Base-by-base conservation (phyloP, 2,888 invertebrate species). In the Cephus spinipes region DNA sequence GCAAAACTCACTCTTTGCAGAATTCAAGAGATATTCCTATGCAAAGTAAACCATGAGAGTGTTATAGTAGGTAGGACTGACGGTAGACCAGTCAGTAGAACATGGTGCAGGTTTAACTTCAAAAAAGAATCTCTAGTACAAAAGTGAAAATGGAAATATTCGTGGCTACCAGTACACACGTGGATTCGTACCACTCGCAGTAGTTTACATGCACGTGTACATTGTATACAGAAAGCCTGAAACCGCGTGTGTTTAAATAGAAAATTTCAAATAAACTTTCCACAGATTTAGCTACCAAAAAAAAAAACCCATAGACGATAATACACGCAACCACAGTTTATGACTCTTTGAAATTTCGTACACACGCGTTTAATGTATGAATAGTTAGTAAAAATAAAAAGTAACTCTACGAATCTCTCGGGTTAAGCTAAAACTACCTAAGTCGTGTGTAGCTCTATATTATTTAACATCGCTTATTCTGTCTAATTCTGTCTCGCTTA, bases 21-120 rank as follows among this genome's bases (percentile, higher is more conserved):
- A 55, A 55, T 23, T 55, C 55, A 55, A 36, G 74, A 75, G 79
- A 78, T 79, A 83, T 85, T 83, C 81, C 79, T 80, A 84, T 83
- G 84, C 84, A 81, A 83, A 82, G 79, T 80, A 80, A 79, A 82
- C 73, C 82, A 75, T 36, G 55, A 74, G 68, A 23, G 23, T 23
- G 55, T 23, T 55, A 55, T 55, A 23, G 55, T 23, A 9, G 55
- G 9, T 55, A 55, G 15, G 9, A 23, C 9, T 23, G 23, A 55
- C 2, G 55, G 55, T 6, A 55, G 23, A 55, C 23, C 23, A 55
- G 55, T 6, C 23, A 23, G 55, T 9, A 55, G 55, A 55, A 23
- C 23, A 15, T 23, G 23, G 55, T 23, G 23, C 9, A 55, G 55
- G 23, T 55, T 55, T 23, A 23, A 55, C 23, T 6, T 55, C 9